These are phyloP conservation scores for Fragum sueziense DNA, from an alignment of 2,888 invertebrate genomes.

Conservation along the genomic window DNA sequence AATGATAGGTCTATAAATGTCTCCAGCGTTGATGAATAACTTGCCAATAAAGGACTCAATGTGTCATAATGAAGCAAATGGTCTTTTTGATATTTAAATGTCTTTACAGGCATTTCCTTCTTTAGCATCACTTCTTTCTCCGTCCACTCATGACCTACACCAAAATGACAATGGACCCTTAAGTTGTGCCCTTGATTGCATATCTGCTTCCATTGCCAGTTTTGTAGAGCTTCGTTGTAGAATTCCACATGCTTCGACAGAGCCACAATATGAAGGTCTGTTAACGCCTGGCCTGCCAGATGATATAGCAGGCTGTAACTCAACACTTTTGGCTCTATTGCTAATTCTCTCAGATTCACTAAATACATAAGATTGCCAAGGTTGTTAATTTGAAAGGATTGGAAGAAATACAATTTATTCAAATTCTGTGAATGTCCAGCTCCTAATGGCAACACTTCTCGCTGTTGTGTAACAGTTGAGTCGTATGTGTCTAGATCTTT, in stretches of 20 bases:
- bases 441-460: slow-evolving; percentile 60
- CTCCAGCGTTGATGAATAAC: slow-evolving; percentile 54
- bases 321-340: slow-evolving; percentile 59
- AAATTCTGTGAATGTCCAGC: slow-evolving; percentile 50
- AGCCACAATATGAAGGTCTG: slow-evolving; percentile 58
- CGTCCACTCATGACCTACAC: slow-evolving; percentile 59
- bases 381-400: slow-evolving; percentile 59
- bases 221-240: slow-evolving; percentile 59
- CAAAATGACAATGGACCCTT: slow-evolving; percentile 59
- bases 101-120: slow-evolving; percentile 57
- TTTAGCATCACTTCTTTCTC: slow-evolving; percentile 62
- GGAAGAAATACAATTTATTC: slow-evolving; percentile 54
- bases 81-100: slow-evolving; percentile 55
- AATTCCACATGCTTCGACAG: slow-evolving; percentile 54
- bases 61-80: slow-evolving; percentile 47
- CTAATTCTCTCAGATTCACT: slow-evolving; percentile 60
- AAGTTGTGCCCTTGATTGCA: slow-evolving; percentile 49
- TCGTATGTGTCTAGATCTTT: slow-evolving; percentile 44
- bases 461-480: slow-evolving; percentile 33
- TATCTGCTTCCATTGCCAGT: slow-evolving; percentile 63
- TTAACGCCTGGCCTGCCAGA: slow-evolving; percentile 57
- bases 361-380: slow-evolving; percentile 64
- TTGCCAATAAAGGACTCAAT: slow-evolving; percentile 35
- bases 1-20: slow-evolving; percentile 60
- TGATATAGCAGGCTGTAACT: slow-evolving; percentile 62